phyloP scores from a whole-genome alignment of 92 coral and sea anemone genomes.

The Phenganax stokvisi region DNA sequence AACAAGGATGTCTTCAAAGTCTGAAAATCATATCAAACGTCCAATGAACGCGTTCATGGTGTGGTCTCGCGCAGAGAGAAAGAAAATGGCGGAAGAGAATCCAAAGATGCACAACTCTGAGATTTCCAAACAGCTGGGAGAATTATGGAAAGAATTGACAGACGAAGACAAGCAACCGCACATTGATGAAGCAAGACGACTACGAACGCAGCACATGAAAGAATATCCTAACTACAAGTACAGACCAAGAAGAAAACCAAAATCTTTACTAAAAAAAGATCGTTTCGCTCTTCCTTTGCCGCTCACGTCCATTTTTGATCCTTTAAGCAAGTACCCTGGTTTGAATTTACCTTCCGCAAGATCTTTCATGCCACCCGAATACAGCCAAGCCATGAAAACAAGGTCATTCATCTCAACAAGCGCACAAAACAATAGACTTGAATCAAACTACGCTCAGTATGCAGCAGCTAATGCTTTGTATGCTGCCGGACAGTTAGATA shows the following conservation, averaged over 20 bases:
- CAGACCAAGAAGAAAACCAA: constrained; percentile 96
- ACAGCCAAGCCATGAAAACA: constrained; percentile 58
- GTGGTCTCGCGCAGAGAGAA: constrained; percentile 95
- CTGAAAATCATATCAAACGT: constrained; percentile 81
- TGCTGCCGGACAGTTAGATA: constrained; percentile 56
- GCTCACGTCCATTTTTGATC: constrained; percentile 82
- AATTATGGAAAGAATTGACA: constrained; percentile 91
- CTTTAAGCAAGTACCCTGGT: constrained; percentile 58
- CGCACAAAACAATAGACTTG: constrained; percentile 62
- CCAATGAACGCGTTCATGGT: constrained; percentile 99
- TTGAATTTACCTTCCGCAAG: constrained; percentile 63
- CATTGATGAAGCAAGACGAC: constrained; percentile 90
- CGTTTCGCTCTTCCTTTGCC: constrained; percentile 94
- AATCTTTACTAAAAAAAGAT: constrained; percentile 95
- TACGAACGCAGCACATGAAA: constrained; percentile 94
- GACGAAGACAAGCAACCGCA: constrained; percentile 90
- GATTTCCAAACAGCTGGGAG: constrained; percentile 93
- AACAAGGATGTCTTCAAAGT: constrained; percentile 41
- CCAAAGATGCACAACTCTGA: constrained; percentile 99
- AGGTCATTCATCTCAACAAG: constrained; percentile 80
- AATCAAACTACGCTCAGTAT: constrained; percentile 47
- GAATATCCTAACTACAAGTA: constrained; percentile 96
- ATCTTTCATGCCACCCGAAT: constrained; percentile 69
- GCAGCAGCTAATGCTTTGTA: constrained; percentile 46
- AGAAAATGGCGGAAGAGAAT: constrained; percentile 97